These are phyloP conservation scores for Minunthozetes semirufus DNA, from an alignment of 2,888 invertebrate genomes.

Conservation along the genomic window DNA sequence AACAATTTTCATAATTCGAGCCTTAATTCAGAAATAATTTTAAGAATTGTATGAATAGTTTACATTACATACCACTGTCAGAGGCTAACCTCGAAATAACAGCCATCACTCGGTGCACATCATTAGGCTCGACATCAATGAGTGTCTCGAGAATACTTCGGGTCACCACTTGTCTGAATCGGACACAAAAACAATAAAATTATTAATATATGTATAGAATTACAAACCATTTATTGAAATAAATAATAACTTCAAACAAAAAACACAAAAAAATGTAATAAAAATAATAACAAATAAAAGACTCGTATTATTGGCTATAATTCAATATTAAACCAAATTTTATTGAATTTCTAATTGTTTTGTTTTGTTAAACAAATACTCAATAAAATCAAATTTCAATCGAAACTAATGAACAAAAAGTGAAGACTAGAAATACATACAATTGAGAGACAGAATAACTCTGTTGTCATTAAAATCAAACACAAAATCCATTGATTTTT, in stretches of 20 bases:
- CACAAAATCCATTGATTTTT: background rate
- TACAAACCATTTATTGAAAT: background rate
- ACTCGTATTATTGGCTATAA: background rate
- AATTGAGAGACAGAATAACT: background rate
- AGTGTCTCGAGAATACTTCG: conserved; percentile 56
- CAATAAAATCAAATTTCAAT: background rate
- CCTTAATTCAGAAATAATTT: background rate
- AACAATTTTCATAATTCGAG: background rate
- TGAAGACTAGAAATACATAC: background rate
- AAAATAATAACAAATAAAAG: background rate
- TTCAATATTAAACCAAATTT: too few species aligned
- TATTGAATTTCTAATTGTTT: background rate
- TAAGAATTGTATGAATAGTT: background rate
- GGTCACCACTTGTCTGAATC: conserved; percentile 56
- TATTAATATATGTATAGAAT: background rate
- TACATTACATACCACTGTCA: background rate
- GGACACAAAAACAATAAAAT: conserved; percentile 46
- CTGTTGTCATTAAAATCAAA: background rate
- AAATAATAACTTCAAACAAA: background rate
- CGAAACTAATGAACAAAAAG: background rate
- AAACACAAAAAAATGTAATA: background rate
- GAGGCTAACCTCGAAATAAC: conserved; percentile 15
- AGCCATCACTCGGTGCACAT: conserved; percentile 2
- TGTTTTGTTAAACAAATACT: background rate
- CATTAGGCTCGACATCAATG: conserved; percentile 1